phyloP scores from a whole-genome alignment of 35 echinoderm and acorn worm species.

The Amphiura filiformis region DNA sequence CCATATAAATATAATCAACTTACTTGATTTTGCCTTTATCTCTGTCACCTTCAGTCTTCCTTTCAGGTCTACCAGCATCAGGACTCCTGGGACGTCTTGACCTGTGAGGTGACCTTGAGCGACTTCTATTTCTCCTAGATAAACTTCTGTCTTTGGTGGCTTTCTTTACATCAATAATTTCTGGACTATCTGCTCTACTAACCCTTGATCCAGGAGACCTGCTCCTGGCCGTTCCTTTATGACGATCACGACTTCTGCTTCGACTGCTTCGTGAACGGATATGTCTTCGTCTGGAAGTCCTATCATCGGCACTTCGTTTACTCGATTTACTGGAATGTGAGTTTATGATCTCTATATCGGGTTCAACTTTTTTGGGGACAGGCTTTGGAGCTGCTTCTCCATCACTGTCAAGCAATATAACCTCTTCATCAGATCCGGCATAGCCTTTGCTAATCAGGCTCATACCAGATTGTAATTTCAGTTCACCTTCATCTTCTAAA shows the following conservation, averaged over 20 bases:
- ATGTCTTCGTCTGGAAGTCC: neutral
- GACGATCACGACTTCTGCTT: slow-evolving; percentile 17
- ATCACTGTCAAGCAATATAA: slow-evolving; percentile 43
- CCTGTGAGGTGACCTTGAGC: neutral
- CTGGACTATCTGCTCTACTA: neutral
- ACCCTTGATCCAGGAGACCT: slow-evolving; percentile 35
- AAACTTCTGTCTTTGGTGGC: neutral
- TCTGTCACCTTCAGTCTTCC: neutral
- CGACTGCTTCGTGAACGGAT: slow-evolving; percentile 31
- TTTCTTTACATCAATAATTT: neutral
- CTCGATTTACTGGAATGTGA: slow-evolving; percentile 23
- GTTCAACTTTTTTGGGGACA: neutral
- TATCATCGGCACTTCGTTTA: slow-evolving; percentile 22
- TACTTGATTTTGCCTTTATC: no score
- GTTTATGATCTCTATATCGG: slow-evolving; percentile 19
- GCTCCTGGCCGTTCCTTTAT: neutral
- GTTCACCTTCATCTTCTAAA: slow-evolving; percentile 44
- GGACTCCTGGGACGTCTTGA: neutral
- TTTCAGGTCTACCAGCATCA: neutral
- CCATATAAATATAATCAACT: no score
- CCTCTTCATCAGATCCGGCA: slow-evolving; percentile 43
- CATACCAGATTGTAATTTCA: slow-evolving; percentile 35
- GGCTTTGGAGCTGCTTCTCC: slow-evolving; percentile 35
- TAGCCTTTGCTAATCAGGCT: slow-evolving; percentile 22
- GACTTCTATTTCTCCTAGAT: slow-evolving; percentile 8